A percentile compares a stretch with the other conserved stretches of the same genome.
Evolutionary conservation across 2,113 vertebrate genomes (phyloP).

Genomic region (Phyllostomus hastatus): DNA sequence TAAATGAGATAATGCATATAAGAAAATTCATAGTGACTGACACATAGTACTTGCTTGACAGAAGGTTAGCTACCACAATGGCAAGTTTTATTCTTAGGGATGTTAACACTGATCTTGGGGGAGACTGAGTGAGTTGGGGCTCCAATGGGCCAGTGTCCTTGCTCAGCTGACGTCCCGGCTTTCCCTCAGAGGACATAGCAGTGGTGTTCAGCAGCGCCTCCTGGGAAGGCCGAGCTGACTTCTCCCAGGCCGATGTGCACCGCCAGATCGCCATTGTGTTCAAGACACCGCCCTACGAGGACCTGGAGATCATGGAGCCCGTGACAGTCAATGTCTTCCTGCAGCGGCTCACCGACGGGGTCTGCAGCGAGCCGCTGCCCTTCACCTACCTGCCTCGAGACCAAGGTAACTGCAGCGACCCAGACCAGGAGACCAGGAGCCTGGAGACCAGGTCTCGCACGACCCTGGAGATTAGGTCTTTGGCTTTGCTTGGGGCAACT

Average conservation of each 20-base stretch:
- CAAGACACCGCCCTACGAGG: constrained; percentile 89
- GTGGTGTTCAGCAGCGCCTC: constrained; percentile 86
- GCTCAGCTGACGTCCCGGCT: background rate
- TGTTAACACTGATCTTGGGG: background rate
- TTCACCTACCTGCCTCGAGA: constrained; percentile 89
- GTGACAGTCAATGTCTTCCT: constrained; percentile 86
- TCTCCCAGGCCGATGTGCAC: constrained; percentile 94
- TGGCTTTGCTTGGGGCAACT: background rate
- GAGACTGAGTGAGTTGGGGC: background rate
- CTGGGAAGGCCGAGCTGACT: constrained; percentile 92
- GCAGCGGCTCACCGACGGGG: constrained; percentile 89
- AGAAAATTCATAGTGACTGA: background rate
- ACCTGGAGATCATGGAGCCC: constrained; percentile 86
- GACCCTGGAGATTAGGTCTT: background rate
- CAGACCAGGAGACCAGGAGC: no score
- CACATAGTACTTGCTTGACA: background rate
- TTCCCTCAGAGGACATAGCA: constrained; percentile 87
- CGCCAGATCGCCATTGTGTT: constrained; percentile 95
- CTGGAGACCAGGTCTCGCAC: background rate
- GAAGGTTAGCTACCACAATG: background rate
- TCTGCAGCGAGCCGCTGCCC: constrained; percentile 87
- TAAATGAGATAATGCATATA: background rate
- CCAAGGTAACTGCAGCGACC: constrained; percentile 76
- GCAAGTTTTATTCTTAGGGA: background rate
- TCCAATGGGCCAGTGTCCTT: no score